Evolutionary conservation across 2,797 vertebrate genomes (phyloP), one percentile per base, ranked within the genome.

Genomic region (Tragelaphus eurycerus): DNA sequence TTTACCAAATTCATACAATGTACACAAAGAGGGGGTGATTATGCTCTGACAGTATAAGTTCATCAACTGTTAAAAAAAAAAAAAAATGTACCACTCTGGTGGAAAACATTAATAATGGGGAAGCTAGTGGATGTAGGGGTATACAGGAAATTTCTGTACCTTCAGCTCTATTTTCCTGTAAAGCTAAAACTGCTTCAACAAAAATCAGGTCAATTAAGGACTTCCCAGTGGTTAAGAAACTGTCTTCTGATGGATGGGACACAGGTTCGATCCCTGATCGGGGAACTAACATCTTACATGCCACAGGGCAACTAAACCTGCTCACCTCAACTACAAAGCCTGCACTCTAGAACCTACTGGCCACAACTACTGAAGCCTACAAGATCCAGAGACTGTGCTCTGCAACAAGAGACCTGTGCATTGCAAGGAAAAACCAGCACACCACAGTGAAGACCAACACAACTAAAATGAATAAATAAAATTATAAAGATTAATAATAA

Each of bases 271-370:
- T 74, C 38, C 71, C 23, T 46, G 23, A 12, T 8, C 3, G 0
- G 71, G 38, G 38, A 74, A 38, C 19, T 38, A 38, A 4, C 12
- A 74, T 46, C 38, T 11, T 27, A 25, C 12, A 27, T 74, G 71
- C 6, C 23, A 74, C 38, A 74, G 38, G 38, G 23, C 38, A 74
- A 46, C 71, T 15, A 43, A 15, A 25, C 12, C 38, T 43, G 38
- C 0, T 0, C 2, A 43, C 67, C 38, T 74, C 38, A 74, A 46
- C 12, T 43, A 46, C 6, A 46, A 31, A 43, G 23, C 23, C 21
- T 43, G 71, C 6, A 4, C 12, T 4, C 71, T 74, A 23, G 38
- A 43, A 38, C 3, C 71, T 27, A 15, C 12, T 43, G 21, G 71
- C 12, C 71, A 27, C 38, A 74, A 27, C 34, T 74, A 13, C 71